These are phyloP conservation scores for Calameuta filiformis DNA, from an alignment of 2,888 invertebrate genomes.

Conservation along the genomic window DNA sequence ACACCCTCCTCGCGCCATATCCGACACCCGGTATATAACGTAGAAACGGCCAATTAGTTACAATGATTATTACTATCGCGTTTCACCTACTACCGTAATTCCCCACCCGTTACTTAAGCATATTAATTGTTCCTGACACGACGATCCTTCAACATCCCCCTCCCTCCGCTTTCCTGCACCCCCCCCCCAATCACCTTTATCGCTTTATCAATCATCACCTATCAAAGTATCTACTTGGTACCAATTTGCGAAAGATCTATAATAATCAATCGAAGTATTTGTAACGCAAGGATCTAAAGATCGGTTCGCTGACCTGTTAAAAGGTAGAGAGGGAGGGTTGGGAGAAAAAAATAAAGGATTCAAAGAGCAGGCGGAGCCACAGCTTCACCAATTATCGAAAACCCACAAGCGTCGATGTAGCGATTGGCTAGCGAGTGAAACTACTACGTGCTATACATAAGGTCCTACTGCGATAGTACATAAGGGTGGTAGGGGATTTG, in stretches of 20 bases:
- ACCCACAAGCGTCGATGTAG: background rate
- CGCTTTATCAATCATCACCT: background rate
- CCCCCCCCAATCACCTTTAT: too few species aligned
- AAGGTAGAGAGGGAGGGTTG: background rate
- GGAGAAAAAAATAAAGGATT: background rate
- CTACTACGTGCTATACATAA: slow-evolving; percentile 39
- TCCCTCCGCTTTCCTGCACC: too few species aligned
- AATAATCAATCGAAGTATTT: background rate
- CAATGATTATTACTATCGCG: background rate
- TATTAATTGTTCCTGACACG: background rate
- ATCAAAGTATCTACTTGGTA: background rate
- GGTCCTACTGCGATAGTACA: slow-evolving; percentile 15
- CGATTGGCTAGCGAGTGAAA: slow-evolving; percentile 35
- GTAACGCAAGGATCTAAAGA: background rate
- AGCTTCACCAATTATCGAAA: slow-evolving; percentile 14
- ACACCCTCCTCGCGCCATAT: background rate
- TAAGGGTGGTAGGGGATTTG: too few species aligned
- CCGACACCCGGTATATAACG: background rate
- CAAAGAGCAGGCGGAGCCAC: background rate
- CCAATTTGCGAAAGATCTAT: background rate
- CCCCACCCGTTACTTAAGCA: background rate
- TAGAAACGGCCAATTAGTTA: background rate
- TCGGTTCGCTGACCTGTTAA: background rate
- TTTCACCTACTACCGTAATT: background rate
- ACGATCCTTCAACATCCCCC: background rate